Evolutionary conservation across 2,888 invertebrate genomes (phyloP).

Genomic region (Dioctria rufipes): DNA sequence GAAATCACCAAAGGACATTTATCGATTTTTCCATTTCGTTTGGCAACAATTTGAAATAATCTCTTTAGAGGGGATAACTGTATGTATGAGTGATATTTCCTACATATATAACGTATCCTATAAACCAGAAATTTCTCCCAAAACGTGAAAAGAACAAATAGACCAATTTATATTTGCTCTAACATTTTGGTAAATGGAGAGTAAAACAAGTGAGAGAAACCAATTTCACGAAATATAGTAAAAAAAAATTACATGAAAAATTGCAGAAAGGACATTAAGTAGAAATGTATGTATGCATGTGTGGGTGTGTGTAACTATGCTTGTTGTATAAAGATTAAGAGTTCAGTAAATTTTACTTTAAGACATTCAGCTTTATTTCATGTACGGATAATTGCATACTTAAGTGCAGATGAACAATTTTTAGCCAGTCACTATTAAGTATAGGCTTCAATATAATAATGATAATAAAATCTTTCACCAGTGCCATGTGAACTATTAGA

Average conservation of each 20-base stretch:
- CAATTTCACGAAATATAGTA: background rate
- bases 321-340: too few species aligned
- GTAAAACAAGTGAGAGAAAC: constrained; percentile 20
- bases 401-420: too few species aligned
- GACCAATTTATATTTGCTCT: constrained; percentile 42
- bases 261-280: background rate
- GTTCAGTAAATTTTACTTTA: too few species aligned
- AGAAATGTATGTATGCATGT: too few species aligned
- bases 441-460: too few species aligned
- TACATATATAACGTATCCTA: background rate
- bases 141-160: constrained; percentile 30
- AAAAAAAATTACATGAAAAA: background rate
- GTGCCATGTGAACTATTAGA: too few species aligned
- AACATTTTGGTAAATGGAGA: constrained; percentile 8
- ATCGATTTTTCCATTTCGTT: constrained; percentile 36
- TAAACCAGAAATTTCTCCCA: constrained; percentile 10
- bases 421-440: too few species aligned
- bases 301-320: too few species aligned
- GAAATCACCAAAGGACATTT: constrained; percentile 28
- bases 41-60: constrained; percentile 31
- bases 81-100: background rate
- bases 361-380: too few species aligned
- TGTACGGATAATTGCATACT: too few species aligned
- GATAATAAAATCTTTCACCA: too few species aligned
- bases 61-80: constrained; percentile 18